Percentiles rank a stretch among this genome's conserved stretches.
These are phyloP conservation scores for Paramuricea clavata DNA, from an alignment of 92 coral and sea anemone genomes.

Conservation along the genomic window DNA sequence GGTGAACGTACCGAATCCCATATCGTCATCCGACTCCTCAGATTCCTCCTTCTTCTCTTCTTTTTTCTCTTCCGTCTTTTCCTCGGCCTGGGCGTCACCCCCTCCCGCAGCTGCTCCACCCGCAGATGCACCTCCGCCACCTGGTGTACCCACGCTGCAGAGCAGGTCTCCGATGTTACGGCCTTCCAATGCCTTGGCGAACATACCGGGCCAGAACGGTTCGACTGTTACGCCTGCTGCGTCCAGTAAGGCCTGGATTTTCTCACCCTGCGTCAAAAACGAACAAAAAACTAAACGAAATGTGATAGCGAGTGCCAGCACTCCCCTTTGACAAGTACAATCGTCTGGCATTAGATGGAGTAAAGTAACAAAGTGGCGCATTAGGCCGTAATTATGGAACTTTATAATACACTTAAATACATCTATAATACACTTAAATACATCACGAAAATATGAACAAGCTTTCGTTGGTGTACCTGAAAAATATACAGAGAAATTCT, in stretches of 20 bases:
- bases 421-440: no score
- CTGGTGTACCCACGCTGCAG: constrained; percentile 93
- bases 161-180: constrained; percentile 87
- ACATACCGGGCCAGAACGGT: constrained; percentile 99
- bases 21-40: constrained; percentile 96
- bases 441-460: no score
- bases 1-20: constrained; percentile 96
- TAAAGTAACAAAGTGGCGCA: no score
- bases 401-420: no score
- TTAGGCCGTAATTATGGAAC: no score
- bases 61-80: constrained; percentile 50
- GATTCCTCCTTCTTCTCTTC: constrained; percentile 87
- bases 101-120: constrained; percentile 64
- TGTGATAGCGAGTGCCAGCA: no score
- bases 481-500: no score
- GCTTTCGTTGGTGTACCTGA: no score
- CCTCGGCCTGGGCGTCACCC: constrained; percentile 56
- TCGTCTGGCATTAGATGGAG: no score
- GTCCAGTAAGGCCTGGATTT: constrained; percentile 82
- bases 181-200: constrained; percentile 97
- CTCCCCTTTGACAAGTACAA: no score
- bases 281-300: no score
- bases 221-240: constrained; percentile 95
- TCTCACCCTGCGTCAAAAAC: constrained; percentile 80
- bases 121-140: constrained; percentile 78